Base-by-base conservation (phyloP, 2,113 vertebrate genomes). In the Rhynchomys soricoides region DNA sequence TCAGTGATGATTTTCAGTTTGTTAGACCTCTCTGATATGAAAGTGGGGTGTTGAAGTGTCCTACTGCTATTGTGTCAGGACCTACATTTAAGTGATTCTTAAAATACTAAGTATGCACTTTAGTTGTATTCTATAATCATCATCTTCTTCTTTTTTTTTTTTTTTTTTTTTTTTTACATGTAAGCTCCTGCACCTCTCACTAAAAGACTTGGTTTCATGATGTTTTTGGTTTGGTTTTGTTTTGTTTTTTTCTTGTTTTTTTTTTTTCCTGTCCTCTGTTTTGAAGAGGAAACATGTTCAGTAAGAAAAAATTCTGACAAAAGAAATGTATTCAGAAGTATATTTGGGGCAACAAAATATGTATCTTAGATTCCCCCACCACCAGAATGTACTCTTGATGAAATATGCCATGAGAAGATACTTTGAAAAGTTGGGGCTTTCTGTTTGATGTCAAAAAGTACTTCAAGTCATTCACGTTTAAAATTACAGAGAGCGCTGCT, bases 401-500 rank as follows among this genome's bases (percentile, higher is more conserved):
- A 68, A 89, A 92, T 45, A 52, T 68, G 73, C 93, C 88, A 34
- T 87, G 24, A 91, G 73, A 96, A 96, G 94, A 91, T 90, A 78
- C 93, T 95, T 97, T 93, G 45, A 94, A 93, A 97, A 87, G 79
- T 75, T 89, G 40, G 68, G 75, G 52, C 52, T 93, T 96, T 97
- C 90, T 97, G 93, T 96, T 97, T 95, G 96, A 97, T 97, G 95
- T 96, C 92, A 55, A 68, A 94, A 97, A 95, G 59, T 92, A 88
- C 95, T 97, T 95, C 95, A 79, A 93, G 95, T 95, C 93, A 52
- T 93, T 92, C 73, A 86, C 87, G 90, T 96, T 88, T 98, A 96
- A 95, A 95, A 96, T 97, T 97, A 96, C 97, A 97, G 95, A 77
- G 95, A 95, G 75, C 79, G 57, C 89, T 77, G 64, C 92, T 86